A percentile compares a stretch with the other conserved stretches of the same genome.
Conservation (phyloP, 2,113 vertebrate genomes). For the Heliornis fulica region DNA sequence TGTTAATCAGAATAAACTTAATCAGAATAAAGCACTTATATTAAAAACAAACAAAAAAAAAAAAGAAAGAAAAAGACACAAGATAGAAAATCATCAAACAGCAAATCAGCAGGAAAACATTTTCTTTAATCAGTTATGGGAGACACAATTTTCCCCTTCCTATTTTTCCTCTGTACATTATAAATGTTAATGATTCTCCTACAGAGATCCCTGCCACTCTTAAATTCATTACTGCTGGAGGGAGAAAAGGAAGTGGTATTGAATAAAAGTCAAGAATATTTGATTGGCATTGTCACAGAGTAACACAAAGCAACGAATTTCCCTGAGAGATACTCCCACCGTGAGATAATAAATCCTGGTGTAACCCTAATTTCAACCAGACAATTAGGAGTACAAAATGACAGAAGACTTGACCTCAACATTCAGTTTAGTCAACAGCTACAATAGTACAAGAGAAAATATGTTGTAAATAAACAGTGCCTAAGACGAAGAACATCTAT, state of each 20-base stretch:
- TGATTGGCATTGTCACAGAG: neutral
- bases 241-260: neutral
- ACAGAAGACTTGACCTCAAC: neutral
- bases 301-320: neutral
- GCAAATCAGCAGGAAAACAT: neutral
- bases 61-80: neutral
- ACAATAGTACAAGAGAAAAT: neutral
- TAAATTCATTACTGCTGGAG: neutral
- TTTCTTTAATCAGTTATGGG: neutral
- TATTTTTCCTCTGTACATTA: neutral
- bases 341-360: neutral
- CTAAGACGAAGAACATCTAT: fast-evolving
- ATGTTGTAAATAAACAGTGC: neutral
- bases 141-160: neutral
- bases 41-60: neutral
- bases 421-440: neutral
- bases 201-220: neutral
- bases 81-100: neutral
- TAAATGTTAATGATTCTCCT: neutral
- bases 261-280: neutral
- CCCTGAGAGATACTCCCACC: neutral
- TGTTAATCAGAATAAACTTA: neutral
- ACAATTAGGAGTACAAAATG: neutral
- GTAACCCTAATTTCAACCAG: neutral
- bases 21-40: neutral